A percentile compares a stretch with the other conserved stretches of the same genome.
Conservation (phyloP, 2,888 invertebrate genomes). For the Candidula unifasciata region DNA sequence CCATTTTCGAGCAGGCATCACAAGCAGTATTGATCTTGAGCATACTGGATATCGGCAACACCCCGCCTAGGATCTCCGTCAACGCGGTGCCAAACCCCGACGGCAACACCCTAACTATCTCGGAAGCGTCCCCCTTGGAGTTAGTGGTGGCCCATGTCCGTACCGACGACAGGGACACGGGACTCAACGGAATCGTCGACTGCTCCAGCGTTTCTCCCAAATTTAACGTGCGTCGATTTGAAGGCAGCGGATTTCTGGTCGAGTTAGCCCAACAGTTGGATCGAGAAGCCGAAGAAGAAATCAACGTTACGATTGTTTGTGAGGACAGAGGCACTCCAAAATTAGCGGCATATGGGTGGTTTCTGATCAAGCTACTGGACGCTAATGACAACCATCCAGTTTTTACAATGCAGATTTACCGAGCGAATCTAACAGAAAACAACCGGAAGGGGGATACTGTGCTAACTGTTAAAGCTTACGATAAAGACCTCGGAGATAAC, state of each 20-base stretch:
- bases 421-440: slow-evolving; percentile 68
- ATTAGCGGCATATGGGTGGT: slow-evolving; percentile 59
- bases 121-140: slow-evolving; percentile 62
- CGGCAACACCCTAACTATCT: slow-evolving; percentile 54
- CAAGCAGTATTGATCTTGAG: slow-evolving; percentile 60
- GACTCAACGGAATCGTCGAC: slow-evolving; percentile 63
- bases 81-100: slow-evolving; percentile 56
- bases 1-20: slow-evolving; percentile 52
- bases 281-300: slow-evolving; percentile 63
- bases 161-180: slow-evolving; percentile 66
- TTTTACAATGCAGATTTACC: slow-evolving; percentile 64
- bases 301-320: slow-evolving; percentile 68
- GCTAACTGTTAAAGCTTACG: slow-evolving; percentile 65
- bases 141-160: slow-evolving; percentile 69
- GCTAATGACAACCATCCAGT: slow-evolving; percentile 72
- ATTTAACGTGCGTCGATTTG: slow-evolving; percentile 57
- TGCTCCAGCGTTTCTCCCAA: slow-evolving; percentile 57
- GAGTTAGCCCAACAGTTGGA: slow-evolving; percentile 65
- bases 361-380: slow-evolving; percentile 70
- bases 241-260: slow-evolving; percentile 60
- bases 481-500: slow-evolving; percentile 65
- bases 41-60: slow-evolving; percentile 92
- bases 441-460: slow-evolving; percentile 65
- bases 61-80: slow-evolving; percentile 85
- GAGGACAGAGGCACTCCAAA: slow-evolving; percentile 68